Evolutionary conservation across 2,797 vertebrate species (phyloP).

Genomic region (Pterois miles): DNA sequence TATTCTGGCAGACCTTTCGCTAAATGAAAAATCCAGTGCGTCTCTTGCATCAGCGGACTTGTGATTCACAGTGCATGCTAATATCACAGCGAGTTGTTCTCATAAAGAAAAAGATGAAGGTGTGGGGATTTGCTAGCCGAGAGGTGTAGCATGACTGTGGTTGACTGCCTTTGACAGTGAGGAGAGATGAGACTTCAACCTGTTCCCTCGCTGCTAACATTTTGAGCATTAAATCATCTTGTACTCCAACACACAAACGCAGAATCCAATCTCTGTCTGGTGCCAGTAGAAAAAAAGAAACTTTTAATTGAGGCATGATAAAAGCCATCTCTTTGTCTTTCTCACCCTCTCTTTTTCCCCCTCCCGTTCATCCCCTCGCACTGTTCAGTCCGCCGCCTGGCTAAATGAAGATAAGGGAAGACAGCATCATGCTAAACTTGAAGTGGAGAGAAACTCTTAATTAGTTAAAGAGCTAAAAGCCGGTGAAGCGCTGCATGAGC

Average conservation of each 20-base stretch:
- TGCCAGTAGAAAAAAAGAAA: slow-evolving; percentile 42
- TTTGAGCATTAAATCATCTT: slow-evolving; percentile 26
- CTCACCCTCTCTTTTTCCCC: neutral
- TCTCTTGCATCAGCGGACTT: neutral
- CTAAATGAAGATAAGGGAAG: slow-evolving; percentile 56
- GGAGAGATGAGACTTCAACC: slow-evolving; percentile 31
- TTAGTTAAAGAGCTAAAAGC: slow-evolving; percentile 46
- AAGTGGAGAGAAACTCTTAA: slow-evolving; percentile 48
- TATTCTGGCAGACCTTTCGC: neutral
- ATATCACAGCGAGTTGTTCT: neutral
- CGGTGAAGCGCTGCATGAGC: neutral
- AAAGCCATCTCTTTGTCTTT: slow-evolving; percentile 58
- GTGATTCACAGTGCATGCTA: neutral
- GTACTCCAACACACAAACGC: neutral
- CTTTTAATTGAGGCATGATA: slow-evolving; percentile 59
- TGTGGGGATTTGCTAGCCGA: slow-evolving; percentile 4
- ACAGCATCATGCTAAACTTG: slow-evolving; percentile 18
- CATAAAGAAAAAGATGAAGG: neutral
- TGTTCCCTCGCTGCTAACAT: slow-evolving; percentile 16
- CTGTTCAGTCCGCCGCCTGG: slow-evolving; percentile 30
- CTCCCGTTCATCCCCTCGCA: neutral
- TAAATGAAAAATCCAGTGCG: slow-evolving; percentile 6
- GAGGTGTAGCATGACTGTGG: slow-evolving; percentile 19
- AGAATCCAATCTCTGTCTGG: neutral
- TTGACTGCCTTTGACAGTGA: slow-evolving; percentile 34